Conservation (phyloP, 2,113 vertebrate species). For the Dolichallabes microphthalmus region DNA sequence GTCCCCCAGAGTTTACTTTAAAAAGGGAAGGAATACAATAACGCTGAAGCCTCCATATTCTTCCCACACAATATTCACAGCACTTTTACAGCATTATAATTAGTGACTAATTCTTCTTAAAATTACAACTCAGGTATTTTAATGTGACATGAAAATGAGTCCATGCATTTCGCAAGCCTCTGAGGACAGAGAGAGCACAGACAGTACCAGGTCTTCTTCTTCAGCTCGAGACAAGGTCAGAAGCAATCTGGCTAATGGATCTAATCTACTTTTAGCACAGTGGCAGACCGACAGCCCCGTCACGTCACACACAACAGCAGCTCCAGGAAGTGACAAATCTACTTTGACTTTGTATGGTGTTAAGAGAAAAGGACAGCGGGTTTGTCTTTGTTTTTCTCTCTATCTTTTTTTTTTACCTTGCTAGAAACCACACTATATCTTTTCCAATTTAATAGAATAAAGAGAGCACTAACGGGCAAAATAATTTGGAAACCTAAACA, state of each 20-base stretch:
- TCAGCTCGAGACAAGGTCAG: conserved; percentile 56
- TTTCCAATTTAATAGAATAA: neutral
- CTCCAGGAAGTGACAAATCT: conserved; percentile 61
- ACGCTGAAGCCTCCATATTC: neutral
- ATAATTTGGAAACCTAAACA: neutral
- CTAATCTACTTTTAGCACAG: conserved; percentile 62
- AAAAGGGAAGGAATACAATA: no score
- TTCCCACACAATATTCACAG: neutral
- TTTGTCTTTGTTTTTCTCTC: neutral
- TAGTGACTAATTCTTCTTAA: no score
- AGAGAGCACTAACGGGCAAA: neutral
- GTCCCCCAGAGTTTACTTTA: neutral
- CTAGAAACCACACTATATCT: neutral
- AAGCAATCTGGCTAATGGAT: conserved; percentile 65
- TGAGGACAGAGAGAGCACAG: conserved; percentile 4
- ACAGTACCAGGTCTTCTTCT: conserved; percentile 31
- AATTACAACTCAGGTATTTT: neutral
- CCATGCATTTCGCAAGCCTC: neutral
- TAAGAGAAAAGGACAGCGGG: conserved; percentile 15
- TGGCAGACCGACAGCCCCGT: conserved; percentile 63
- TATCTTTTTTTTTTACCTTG: neutral
- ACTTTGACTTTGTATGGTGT: conserved; percentile 52
- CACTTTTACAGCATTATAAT: conserved; percentile 4
- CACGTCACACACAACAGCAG: conserved; percentile 56
- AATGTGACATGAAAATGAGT: neutral